phyloP scores from a whole-genome alignment of 2,797 vertebrate genomes.

The Carcharodon carcharias region DNA sequence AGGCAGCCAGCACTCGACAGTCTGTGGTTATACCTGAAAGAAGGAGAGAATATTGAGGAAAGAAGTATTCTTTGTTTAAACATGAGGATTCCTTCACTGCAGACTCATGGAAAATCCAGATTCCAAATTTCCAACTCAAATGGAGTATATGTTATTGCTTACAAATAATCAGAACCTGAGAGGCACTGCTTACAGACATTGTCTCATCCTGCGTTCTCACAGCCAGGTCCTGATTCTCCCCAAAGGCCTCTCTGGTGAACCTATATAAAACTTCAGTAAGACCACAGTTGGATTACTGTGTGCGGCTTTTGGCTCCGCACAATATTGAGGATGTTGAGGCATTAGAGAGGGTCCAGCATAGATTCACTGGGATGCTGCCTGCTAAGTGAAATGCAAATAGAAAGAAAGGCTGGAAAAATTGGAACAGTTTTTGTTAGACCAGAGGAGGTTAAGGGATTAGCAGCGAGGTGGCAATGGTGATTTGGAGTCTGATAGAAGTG shows the following conservation, averaged over 20 bases:
- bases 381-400: not conserved
- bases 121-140: not conserved
- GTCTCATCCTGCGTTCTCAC: not conserved
- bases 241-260: not conserved
- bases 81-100: not conserved
- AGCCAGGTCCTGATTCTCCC: not conserved
- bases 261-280: not conserved
- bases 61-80: not conserved
- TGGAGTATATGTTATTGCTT: too few species aligned
- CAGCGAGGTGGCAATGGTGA: not conserved
- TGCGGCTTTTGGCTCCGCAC: not conserved
- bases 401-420: not conserved
- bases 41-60: not conserved
- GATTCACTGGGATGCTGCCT: not conserved
- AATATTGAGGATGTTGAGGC: not conserved
- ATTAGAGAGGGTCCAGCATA: not conserved
- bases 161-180: not conserved
- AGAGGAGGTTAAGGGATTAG: not conserved
- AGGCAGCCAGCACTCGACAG: not conserved
- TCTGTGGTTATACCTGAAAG: not conserved
- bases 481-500: not conserved
- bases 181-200: not conserved
- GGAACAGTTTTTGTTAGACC: not conserved
- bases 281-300: not conserved
- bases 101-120: not conserved